Conservation (phyloP, 2,113 vertebrate species). For the Gobiocypris rarus region DNA sequence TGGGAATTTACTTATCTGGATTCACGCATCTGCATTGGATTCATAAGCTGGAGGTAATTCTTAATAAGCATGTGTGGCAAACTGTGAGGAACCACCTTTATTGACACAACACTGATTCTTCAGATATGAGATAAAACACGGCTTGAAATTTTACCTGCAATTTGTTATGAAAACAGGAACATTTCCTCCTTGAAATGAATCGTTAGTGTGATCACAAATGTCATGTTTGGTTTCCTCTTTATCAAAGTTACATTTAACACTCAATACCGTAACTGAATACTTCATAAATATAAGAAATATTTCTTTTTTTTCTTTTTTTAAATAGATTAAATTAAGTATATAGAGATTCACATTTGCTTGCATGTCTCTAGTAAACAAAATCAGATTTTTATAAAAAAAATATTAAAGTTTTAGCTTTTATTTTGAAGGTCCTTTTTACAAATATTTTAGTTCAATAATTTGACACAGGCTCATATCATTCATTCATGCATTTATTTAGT, state of each 20-base stretch:
- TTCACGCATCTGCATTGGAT: slow-evolving; percentile 43
- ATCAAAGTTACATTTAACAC: slow-evolving; percentile 8
- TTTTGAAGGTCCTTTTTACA: background rate
- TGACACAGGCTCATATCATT: background rate
- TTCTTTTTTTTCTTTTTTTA: background rate
- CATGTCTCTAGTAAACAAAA: background rate
- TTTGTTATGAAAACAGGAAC: background rate
- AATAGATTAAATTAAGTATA: fast-evolving
- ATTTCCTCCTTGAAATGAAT: background rate
- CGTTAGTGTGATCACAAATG: background rate
- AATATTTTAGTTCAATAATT: background rate
- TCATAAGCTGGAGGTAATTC: slow-evolving; percentile 32
- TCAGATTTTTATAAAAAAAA: background rate
- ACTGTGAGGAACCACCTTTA: slow-evolving; percentile 18
- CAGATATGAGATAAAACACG: background rate
- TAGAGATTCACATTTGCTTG: background rate
- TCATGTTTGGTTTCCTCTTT: background rate
- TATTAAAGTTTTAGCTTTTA: background rate
- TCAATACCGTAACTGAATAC: background rate
- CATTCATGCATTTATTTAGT: too few relatives aligned
- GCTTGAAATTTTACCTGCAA: background rate
- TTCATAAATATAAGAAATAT: background rate
- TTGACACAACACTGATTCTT: slow-evolving; percentile 29
- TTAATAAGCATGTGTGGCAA: slow-evolving; percentile 40
- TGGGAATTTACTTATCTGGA: slow-evolving; percentile 39